Evolutionary conservation across 35 echinoderm and acorn worm genomes (phyloP).

Genomic region (Diadema setosum): DNA sequence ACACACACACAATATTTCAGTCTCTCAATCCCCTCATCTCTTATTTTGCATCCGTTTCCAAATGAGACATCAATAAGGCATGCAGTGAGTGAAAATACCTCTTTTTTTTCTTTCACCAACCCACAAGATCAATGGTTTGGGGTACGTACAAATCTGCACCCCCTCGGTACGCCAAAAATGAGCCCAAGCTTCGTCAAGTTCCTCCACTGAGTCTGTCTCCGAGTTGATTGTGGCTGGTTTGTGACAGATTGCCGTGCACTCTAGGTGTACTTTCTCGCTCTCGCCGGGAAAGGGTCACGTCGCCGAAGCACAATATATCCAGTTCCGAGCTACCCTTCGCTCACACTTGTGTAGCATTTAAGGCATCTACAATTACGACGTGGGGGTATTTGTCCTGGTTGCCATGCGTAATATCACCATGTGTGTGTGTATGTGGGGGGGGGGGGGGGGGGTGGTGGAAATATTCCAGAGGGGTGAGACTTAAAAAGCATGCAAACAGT

Average conservation of each 20-base stretch:
- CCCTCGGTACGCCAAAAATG: not conserved
- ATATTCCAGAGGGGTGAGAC: not conserved
- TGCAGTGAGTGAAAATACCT: no score
- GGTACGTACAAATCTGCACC: no score
- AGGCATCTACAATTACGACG: not conserved
- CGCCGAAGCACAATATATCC: not conserved
- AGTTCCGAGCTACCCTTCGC: not conserved
- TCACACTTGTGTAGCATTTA: not conserved
- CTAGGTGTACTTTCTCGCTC: not conserved
- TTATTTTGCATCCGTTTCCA: no score
- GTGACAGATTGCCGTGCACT: not conserved
- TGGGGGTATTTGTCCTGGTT: not conserved
- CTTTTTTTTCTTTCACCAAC: no score
- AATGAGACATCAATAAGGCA: no score
- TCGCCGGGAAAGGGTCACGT: not conserved
- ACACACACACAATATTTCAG: no score
- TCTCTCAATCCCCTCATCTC: no score
- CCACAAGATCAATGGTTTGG: no score
- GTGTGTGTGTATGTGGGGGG: no score
- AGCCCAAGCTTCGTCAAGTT: not conserved
- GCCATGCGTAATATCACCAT: not conserved
- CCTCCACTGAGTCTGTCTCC: not conserved
- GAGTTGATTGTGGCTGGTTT: not conserved
- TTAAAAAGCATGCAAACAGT: conserved; percentile 19
- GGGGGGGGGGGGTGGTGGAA: no score